Conservation (phyloP, 2,797 vertebrate genomes). For the Danio aesculapii region DNA sequence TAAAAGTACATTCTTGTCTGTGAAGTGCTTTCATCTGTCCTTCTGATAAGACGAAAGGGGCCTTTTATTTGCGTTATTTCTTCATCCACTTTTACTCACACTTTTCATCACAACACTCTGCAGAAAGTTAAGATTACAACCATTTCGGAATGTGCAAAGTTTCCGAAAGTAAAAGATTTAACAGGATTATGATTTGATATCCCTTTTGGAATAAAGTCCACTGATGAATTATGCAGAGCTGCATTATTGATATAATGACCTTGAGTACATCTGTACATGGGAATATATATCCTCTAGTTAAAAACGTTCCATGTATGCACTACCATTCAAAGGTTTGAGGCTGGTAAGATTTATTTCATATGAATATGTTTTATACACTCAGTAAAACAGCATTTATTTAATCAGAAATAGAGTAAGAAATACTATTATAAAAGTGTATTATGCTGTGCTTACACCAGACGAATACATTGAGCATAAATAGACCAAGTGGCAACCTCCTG, state of each 20-base stretch:
- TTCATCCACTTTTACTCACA: neutral
- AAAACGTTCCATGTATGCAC: neutral
- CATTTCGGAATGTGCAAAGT: neutral
- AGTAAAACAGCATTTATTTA: no score
- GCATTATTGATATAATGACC: neutral
- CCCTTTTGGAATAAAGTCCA: no score
- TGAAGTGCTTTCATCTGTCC: neutral
- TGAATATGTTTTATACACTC: no score
- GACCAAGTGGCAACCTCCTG: no score
- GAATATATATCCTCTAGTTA: neutral
- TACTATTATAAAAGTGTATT: no score
- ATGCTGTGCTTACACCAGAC: no score
- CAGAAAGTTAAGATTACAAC: neutral
- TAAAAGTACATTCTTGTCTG: neutral
- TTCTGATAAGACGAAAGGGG: slow-evolving; percentile 1
- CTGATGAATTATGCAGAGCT: no score
- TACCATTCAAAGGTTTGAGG: no score
- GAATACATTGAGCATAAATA: no score
- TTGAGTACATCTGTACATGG: neutral
- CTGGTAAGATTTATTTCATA: no score
- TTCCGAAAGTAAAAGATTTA: neutral
- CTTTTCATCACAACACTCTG: neutral
- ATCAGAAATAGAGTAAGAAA: no score
- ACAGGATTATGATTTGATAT: neutral
- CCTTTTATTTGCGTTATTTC: neutral